Conservation (phyloP, 2,797 vertebrate species). For the Crocidura indochinensis region DNA sequence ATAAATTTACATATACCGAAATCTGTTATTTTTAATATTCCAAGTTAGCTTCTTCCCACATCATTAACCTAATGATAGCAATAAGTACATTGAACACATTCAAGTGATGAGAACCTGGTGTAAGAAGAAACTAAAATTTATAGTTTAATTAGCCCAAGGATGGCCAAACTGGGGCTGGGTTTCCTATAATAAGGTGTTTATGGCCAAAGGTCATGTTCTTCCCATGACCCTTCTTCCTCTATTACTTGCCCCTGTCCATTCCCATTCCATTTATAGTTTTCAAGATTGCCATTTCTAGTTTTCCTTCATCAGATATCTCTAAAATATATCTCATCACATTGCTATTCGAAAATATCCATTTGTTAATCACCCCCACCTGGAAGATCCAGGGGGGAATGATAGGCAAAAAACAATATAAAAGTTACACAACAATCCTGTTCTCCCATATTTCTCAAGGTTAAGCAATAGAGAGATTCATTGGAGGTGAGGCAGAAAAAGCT, state of each 20-base stretch:
- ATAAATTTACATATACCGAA: background rate
- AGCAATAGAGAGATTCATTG: too few relatives aligned
- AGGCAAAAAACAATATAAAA: too few relatives aligned
- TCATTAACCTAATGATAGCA: background rate
- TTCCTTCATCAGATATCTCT: background rate
- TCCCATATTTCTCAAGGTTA: too few relatives aligned
- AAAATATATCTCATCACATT: background rate
- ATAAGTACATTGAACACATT: background rate
- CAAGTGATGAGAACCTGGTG: background rate
- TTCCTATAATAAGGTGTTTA: background rate
- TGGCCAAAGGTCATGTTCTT: background rate
- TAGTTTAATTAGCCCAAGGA: background rate
- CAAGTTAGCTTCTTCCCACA: background rate
- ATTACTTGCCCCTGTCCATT: rapidly evolving
- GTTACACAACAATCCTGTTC: too few relatives aligned
- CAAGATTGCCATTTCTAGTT: background rate
- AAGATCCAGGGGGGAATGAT: too few relatives aligned
- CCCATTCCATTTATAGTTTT: background rate
- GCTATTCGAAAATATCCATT: background rate
- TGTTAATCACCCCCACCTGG: too few relatives aligned
- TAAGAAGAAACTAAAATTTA: background rate
- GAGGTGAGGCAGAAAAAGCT: too few relatives aligned
- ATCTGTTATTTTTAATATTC: background rate
- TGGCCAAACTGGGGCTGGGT: background rate
- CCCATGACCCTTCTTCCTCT: rapidly evolving